Evolutionary conservation across 2,888 invertebrate species (phyloP), one percentile per base, ranked within the genome.

Genomic region (Linnaemya vulpina): DNA sequence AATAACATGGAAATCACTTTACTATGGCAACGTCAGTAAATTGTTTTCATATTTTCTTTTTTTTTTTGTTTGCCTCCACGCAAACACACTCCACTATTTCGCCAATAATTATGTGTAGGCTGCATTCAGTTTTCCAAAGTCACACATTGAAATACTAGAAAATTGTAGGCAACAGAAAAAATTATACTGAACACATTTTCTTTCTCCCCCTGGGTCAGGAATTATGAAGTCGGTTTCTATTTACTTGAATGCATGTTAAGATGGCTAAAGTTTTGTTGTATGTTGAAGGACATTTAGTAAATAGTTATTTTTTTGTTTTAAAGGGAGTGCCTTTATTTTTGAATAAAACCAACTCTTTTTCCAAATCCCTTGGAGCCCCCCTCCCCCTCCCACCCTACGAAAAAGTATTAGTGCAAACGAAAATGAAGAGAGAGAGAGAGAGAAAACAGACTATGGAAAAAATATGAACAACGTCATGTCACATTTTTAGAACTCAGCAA

Each of bases 401-500:
- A 9, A 49, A 60, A 60, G 40, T 68, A 25, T 60, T 40, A 43
- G 13, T 40, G 7, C 11, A 62, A 63, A 20, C 17, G 51, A 46
- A 25, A 20, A n/a, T 13, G 13, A 2, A 13, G 11, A 10, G 70
- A 46, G 51, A n/a, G n/a, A 49, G 1, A 13, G 11, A 10, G 70
- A 46, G 51, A n/a, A 22, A 49, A 13, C 2, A 25, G 40, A 73
- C 4, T 25, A 11, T 20, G 25, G 25, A 58, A 35, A n/a, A 17
- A 67, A 17, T 62, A 58, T 51, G 20, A 62, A 58, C 62, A 68
- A 85, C 85, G 85, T 85, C 82, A 85, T 82, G 63, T 43, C 38
- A 82, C 70, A 71, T 71, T 78, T 85, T 79, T 85, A 82, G 78
- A 82, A 78, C 58, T 60, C 55, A 71, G 79, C 74, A 75, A 85